Evolutionary conservation across 2,113 vertebrate genomes (phyloP).

Genomic region (Sander lucioperca): DNA sequence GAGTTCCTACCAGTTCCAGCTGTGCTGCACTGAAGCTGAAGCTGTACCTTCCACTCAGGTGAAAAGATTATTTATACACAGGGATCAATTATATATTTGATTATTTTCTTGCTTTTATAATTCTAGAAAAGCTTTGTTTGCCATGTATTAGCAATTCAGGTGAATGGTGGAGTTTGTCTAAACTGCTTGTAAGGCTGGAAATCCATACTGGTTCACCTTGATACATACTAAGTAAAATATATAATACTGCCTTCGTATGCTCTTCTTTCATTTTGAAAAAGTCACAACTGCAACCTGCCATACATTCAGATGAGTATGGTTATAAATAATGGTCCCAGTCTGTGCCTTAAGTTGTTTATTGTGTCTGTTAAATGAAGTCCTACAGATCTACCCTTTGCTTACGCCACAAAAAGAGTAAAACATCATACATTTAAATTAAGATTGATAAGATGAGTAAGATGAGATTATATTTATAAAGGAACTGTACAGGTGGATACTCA

Average conservation of each 20-base stretch:
- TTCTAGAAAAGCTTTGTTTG: neutral
- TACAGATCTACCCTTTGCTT: neutral
- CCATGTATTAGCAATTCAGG: neutral
- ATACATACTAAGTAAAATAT: conserved; percentile 1
- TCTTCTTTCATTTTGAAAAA: neutral
- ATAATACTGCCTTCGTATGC: neutral
- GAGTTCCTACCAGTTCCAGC: conserved; percentile 9
- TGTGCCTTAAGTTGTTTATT: neutral
- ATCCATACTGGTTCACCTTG: neutral
- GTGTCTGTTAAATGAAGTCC: conserved; percentile 4
- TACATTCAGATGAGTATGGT: conserved; percentile 1
- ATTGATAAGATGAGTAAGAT: too few relatives aligned
- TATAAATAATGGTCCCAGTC: neutral
- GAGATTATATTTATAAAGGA: too few relatives aligned
- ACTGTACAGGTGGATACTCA: neutral
- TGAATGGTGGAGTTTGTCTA: neutral
- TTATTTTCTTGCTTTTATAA: neutral
- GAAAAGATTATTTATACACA: neutral
- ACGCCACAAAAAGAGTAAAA: neutral
- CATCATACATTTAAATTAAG: too few relatives aligned
- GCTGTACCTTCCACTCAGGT: neutral
- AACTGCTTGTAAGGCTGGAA: neutral
- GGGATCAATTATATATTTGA: neutral
- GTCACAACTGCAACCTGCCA: neutral
- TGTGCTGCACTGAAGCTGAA: neutral